Conservation (phyloP, 2,888 invertebrate genomes). For the Troides aeacus region DNA sequence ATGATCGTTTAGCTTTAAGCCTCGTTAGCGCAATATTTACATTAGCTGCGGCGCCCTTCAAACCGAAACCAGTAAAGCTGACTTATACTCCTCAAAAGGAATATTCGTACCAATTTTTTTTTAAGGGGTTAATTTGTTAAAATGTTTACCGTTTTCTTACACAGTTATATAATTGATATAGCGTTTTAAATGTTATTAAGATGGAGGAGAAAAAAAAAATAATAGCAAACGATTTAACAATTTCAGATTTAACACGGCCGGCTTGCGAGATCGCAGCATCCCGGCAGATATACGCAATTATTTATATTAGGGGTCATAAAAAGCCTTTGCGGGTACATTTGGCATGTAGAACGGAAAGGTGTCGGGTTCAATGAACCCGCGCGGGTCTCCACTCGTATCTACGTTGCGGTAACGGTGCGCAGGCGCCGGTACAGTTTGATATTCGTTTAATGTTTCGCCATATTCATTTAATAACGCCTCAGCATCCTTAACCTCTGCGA, state of each 20-base stretch:
- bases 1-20: too few species aligned
- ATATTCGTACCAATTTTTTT: too few species aligned
- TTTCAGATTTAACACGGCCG: slow-evolving; percentile 23
- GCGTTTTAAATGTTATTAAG: background rate
- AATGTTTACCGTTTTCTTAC: background rate
- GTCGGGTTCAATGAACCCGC: slow-evolving; percentile 33
- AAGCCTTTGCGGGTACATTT: slow-evolving; percentile 19
- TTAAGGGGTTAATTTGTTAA: too few species aligned
- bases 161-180: slow-evolving; percentile 2
- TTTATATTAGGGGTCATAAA: slow-evolving; percentile 25
- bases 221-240: slow-evolving; percentile 11
- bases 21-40: too few species aligned
- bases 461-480: slow-evolving; percentile 54
- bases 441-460: slow-evolving; percentile 56
- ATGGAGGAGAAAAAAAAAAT: background rate
- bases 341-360: slow-evolving; percentile 13
- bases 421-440: slow-evolving; percentile 49
- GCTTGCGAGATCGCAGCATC: background rate
- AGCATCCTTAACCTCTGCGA: slow-evolving; percentile 20
- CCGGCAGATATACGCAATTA: slow-evolving; percentile 22
- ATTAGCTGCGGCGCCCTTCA: too few species aligned
- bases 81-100: too few species aligned
- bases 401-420: slow-evolving; percentile 48
- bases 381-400: slow-evolving; percentile 32
- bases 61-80: too few species aligned